phyloP scores from a whole-genome alignment of 2,888 invertebrate genomes.

The Pollenia labialis region DNA sequence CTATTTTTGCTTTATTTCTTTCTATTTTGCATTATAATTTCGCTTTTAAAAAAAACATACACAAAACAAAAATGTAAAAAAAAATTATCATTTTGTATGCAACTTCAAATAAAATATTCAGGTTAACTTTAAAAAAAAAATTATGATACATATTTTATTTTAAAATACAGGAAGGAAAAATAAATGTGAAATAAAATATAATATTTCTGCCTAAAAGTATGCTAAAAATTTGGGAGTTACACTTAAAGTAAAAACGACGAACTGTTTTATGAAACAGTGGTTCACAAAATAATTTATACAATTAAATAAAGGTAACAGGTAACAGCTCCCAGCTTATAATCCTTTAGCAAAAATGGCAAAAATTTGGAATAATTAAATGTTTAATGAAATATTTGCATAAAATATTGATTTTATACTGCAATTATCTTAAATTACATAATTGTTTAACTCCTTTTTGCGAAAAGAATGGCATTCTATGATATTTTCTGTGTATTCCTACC shows the following conservation, averaged over 20 bases:
- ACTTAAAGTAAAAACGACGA: neutral
- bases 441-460: no score
- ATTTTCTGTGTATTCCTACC: no score
- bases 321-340: no score
- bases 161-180: neutral
- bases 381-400: no score
- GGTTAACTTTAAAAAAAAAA: conserved; percentile 74
- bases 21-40: conserved; percentile 47
- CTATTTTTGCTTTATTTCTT: conserved; percentile 34
- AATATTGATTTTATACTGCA: no score
- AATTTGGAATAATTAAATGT: no score
- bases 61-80: conserved; percentile 53
- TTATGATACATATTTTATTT: conserved; percentile 57
- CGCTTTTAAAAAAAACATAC: conserved; percentile 21
- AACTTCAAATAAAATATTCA: conserved; percentile 75
- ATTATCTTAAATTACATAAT: no score
- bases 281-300: neutral
- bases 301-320: neutral
- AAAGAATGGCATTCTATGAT: no score
- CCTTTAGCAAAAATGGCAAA: no score
- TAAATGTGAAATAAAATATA: conserved; percentile 50
- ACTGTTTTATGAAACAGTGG: conserved; percentile 63
- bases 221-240: conserved; percentile 40
- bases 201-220: conserved; percentile 74
- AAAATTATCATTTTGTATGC: conserved; percentile 60